A percentile compares a stretch with the other conserved stretches of the same genome.
Conservation (phyloP, 2,113 vertebrate genomes). For the Neogobius melanostomus region DNA sequence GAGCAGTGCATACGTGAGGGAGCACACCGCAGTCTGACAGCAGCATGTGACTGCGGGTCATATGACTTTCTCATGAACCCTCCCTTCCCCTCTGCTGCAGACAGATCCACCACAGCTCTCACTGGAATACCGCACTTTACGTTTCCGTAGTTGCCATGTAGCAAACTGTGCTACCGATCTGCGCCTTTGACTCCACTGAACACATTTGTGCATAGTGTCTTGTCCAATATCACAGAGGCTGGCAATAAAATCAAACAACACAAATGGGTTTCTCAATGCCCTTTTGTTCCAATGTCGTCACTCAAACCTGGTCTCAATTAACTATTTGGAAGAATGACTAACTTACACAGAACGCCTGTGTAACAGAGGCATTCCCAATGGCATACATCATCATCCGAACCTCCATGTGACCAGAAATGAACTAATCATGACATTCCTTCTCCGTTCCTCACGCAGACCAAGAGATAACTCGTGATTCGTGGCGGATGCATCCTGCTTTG, state of each 20-base stretch:
- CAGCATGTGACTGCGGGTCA: constrained; percentile 84
- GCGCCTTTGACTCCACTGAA: no score
- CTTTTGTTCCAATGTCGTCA: no score
- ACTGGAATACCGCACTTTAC: no score
- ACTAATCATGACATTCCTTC: neutral
- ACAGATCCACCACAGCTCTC: neutral
- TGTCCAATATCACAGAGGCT: no score
- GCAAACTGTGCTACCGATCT: no score
- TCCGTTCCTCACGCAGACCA: neutral
- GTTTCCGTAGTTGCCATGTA: no score
- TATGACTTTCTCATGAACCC: constrained; percentile 87
- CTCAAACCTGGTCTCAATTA: no score
- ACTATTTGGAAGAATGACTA: neutral
- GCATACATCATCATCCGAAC: neutral
- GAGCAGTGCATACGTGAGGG: constrained; percentile 12
- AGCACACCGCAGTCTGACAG: constrained; percentile 69
- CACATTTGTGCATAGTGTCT: no score
- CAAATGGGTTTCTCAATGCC: no score
- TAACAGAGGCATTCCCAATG: neutral
- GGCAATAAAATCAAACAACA: no score
- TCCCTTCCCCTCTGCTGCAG: neutral
- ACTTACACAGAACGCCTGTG: neutral
- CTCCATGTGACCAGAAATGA: neutral
- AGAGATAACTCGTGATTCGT: neutral
- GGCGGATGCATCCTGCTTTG: neutral